These are phyloP conservation scores for Oxycera nigricornis DNA, from an alignment of 2,888 invertebrate species.

Conservation along the genomic window DNA sequence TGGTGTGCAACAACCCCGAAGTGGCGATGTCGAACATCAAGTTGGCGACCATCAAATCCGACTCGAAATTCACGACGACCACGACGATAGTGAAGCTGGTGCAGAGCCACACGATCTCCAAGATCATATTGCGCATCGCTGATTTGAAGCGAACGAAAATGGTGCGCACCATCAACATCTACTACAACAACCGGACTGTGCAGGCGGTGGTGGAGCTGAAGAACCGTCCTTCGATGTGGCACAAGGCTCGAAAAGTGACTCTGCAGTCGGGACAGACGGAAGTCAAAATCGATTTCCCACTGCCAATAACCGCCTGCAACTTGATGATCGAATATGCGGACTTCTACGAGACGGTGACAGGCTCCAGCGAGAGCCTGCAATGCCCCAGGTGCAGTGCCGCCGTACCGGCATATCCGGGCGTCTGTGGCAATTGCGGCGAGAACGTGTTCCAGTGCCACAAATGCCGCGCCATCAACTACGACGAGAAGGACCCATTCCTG, in stretches of 20 bases:
- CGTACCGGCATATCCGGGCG: constrained; percentile 96
- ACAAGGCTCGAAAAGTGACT: constrained; percentile 92
- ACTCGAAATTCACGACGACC: constrained; percentile 97
- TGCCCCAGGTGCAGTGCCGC: constrained; percentile 96
- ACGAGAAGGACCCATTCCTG: constrained; percentile 98
- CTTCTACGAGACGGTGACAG: constrained; percentile 95
- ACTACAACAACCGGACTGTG: constrained; percentile 94
- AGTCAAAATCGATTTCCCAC: constrained; percentile 94
- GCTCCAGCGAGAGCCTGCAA: constrained; percentile 68
- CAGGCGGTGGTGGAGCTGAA: constrained; percentile 97
- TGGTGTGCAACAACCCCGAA: constrained; percentile 98
- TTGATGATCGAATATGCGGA: constrained; percentile 98
- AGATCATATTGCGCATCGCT: constrained; percentile 89
- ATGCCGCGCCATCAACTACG: constrained; percentile 98
- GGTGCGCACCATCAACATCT: constrained; percentile 95
- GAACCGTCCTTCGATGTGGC: constrained; percentile 96
- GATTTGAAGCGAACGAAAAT: constrained; percentile 97
- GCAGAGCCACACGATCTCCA: constrained; percentile 93
- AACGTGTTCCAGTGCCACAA: constrained; percentile 99
- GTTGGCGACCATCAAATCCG: constrained; percentile 90
- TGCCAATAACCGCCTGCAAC: constrained; percentile 97
- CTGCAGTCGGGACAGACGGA: constrained; percentile 89
- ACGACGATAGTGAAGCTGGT: constrained; percentile 91
- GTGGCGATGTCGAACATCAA: constrained; percentile 91
- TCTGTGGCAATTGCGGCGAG: constrained; percentile 85